A percentile compares a stretch with the other conserved stretches of the same genome.
Conservation (phyloP, 1,140 invertebrate genomes). For the Papilio helenus region DNA sequence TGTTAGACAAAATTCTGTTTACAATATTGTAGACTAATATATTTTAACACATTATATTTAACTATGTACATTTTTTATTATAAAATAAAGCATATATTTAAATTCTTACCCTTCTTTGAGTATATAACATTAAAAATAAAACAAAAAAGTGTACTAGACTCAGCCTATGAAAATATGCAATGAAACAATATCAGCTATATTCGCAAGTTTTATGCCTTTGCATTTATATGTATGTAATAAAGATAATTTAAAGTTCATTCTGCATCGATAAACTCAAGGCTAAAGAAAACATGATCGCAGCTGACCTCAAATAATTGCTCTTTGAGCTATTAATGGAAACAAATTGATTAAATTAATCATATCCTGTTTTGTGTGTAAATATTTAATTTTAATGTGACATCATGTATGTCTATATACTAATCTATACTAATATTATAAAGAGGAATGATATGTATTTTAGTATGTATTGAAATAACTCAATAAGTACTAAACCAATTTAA, state of each 20-base stretch:
- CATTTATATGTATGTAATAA: conserved; percentile 7
- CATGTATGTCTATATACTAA: neutral
- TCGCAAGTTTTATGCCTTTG: neutral
- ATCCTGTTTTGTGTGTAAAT: neutral
- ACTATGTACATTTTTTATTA: no score
- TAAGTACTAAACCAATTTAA: no score
- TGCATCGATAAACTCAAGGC: conserved; percentile 19
- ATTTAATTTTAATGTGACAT: neutral
- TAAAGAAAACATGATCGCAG: conserved; percentile 1
- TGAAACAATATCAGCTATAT: neutral
- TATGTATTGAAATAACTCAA: no score
- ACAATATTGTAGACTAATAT: neutral
- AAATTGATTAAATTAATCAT: conserved; percentile 14
- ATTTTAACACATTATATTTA: neutral
- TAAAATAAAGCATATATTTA: neutral
- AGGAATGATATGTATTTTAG: neutral
- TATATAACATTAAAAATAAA: neutral
- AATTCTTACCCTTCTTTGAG: neutral
- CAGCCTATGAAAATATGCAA: conserved; percentile 12
- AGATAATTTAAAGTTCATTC: conserved; percentile 31
- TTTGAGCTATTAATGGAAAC: conserved; percentile 23
- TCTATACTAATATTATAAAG: no score
- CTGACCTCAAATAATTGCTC: conserved; percentile 2
- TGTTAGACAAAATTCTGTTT: no score
- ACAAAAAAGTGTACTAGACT: neutral